Evolutionary conservation across 1,140 invertebrate genomes (phyloP), one percentile per base, ranked within the genome.

Genomic region (Calephelis nemesis): DNA sequence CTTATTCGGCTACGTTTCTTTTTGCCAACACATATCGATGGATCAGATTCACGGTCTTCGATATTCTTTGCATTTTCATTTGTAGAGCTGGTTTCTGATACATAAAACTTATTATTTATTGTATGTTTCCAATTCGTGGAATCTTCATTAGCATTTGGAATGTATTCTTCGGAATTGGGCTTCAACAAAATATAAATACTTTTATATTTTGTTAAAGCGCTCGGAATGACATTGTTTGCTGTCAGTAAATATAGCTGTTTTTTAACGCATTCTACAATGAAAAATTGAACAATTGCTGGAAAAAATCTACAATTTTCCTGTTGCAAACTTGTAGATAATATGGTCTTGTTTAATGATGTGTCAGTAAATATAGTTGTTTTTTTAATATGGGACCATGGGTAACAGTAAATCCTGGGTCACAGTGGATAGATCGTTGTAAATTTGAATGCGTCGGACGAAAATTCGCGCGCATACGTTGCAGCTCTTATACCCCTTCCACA

Each of bases 371-470:
- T 19, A 19, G 15, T 19, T 19, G 15, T 19, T 19, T 19, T 19
- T 19, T n/a, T n/a, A 47, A 13, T 50, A 50, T 12, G 49, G 49
- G 49, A 50, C n/a, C 8, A 11, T 52, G 49, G 49, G 49, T 52
- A 52, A 52, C 49, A 52, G 49, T 52, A n/a, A 11, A 52, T 52
- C 10, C 7, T 8, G 49, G 49, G 49, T 52, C 6, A 52, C 49
- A 52, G 49, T 52, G 49, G 49, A 52, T 52, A 52, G 10, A 52
- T 52, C 12, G 49, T 52, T 15, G 13, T 15, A 52, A 52, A n/a
- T 52, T 52, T 52, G 10, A 52, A 52, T 12, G n/a, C 11, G 7
- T 12, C 13, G 8, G 12, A 12, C 7, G 11, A 52, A 52, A 15
- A 11, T 15, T n/a, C 5, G 12, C 13, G 49, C 13, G 49, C 13